Evolutionary conservation across 2,888 invertebrate species (phyloP).

Genomic region (Melanostoma scalare): DNA sequence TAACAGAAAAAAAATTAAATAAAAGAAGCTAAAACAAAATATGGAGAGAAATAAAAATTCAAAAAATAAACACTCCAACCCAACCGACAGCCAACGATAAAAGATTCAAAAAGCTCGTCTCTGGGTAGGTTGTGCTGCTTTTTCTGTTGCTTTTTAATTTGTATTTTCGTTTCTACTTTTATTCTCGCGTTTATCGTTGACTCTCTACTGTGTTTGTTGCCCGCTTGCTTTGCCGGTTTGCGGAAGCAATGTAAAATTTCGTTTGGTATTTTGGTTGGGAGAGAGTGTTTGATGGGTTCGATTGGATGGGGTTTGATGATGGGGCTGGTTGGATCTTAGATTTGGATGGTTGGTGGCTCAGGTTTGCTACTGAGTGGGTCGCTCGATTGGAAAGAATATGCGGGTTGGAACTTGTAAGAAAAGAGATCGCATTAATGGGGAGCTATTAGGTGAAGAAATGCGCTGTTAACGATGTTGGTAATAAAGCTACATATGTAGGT

Average conservation of each 20-base stretch:
- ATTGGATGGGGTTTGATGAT: slow-evolving; percentile 32
- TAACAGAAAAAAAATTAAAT: slow-evolving; percentile 54
- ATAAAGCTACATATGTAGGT: no score
- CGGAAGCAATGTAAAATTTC: slow-evolving; percentile 68
- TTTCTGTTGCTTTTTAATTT: slow-evolving; percentile 36
- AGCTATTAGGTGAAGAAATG: no score
- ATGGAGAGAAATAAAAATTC: slow-evolving; percentile 75
- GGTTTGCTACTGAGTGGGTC: background rate
- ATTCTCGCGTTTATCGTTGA: slow-evolving; percentile 35
- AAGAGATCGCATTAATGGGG: no score
- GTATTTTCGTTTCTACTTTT: slow-evolving; percentile 32
- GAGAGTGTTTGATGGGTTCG: slow-evolving; percentile 39
- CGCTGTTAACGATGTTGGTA: no score
- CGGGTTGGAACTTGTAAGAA: background rate
- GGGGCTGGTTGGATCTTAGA: slow-evolving; percentile 14
- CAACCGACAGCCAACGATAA: slow-evolving; percentile 72
- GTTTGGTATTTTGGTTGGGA: slow-evolving; percentile 55
- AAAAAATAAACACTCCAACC: slow-evolving; percentile 73
- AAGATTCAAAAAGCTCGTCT: slow-evolving; percentile 71
- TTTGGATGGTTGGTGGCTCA: background rate
- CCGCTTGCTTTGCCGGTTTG: slow-evolving; percentile 63
- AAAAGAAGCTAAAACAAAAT: slow-evolving; percentile 75
- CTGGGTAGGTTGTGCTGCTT: slow-evolving; percentile 51
- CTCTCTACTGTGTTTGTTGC: slow-evolving; percentile 16
- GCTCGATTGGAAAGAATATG: background rate